Evolutionary conservation across 2,113 vertebrate species (phyloP), one percentile per base, ranked within the genome.

Genomic region (Plotosus lineatus): DNA sequence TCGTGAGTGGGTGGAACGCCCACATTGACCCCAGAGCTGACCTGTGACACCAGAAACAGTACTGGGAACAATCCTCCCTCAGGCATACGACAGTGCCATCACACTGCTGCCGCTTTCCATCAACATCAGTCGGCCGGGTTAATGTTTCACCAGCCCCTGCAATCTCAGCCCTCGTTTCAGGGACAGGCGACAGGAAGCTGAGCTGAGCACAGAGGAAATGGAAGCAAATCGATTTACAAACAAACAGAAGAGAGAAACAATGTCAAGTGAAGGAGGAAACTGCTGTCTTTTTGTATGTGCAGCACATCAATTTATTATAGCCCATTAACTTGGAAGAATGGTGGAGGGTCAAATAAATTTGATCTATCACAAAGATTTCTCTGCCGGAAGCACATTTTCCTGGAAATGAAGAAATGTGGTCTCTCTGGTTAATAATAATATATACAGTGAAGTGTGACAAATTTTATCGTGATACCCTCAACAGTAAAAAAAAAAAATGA

Each of bases 201-300:
- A 87, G 88, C 88, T 88, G 90, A 88, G 90, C 82, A 91, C 88
- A 86, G 86, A 83, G 84, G 89, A 88, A 91, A 88, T 86, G 69
- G 86, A 85, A 88, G 71, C 88, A 88, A 92, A 92, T 89, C 86
- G 89, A 91, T 91, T 85, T 81, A 88, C 86, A 90, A 91, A 91
- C 89, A 92, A 91, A 90, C 86, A 88, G 82, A 79, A 11, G 31
- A 80, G 75, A 79, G 78, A 81, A 71, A 78, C 71, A 81, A 88
- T 83, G 80, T 86, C 78, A 79, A 83, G 82, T 81, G 81, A 78
- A 56, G 66, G 48, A 4, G 4, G 74, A 82, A 79, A 26, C 75
- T 88, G 83, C 86, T 88, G 85, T 88, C 79, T 91, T 87, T 89
- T 28, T 85, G 76, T 9, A 83, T 83, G 79, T 85, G 85, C 88